Percentiles rank a stretch among this genome's conserved stretches.
Evolutionary conservation across 2,113 vertebrate genomes (phyloP).

Genomic region (Chrysochloris asiatica): DNA sequence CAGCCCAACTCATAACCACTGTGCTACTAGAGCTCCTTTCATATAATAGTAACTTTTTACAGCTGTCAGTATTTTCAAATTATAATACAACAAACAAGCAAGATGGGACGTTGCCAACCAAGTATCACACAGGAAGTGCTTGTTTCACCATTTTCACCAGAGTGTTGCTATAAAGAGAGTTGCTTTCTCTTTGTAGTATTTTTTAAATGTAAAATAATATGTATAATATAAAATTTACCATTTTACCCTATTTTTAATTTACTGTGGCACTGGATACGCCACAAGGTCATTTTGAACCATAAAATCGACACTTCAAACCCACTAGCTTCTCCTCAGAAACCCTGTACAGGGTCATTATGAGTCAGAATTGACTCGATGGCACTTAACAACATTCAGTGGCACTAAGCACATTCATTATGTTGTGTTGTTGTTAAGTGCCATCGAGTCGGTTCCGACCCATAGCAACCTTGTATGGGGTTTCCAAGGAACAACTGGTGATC

Average conservation of each 20-base stretch:
- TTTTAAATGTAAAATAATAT: neutral
- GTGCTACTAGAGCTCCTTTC: no score
- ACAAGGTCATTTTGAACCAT: no score
- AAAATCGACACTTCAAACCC: no score
- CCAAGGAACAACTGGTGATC: no score
- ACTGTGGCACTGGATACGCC: no score
- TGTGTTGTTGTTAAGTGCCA: no score
- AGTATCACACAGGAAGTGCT: neutral
- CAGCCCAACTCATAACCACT: no score
- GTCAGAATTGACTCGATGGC: no score
- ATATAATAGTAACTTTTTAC: neutral
- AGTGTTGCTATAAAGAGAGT: neutral
- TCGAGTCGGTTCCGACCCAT: no score
- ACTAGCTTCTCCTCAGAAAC: no score
- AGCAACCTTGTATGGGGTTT: no score
- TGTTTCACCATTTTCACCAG: neutral
- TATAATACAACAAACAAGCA: neutral
- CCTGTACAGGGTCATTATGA: no score
- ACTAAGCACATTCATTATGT: neutral
- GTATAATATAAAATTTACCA: neutral
- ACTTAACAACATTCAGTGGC: neutral
- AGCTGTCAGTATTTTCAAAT: constrained; percentile 1
- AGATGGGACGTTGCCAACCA: neutral
- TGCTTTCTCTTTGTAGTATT: neutral
- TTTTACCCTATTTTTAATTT: neutral